Evolutionary conservation across 2,113 vertebrate genomes (phyloP).

Genomic region (Puntigrus tetrazona): DNA sequence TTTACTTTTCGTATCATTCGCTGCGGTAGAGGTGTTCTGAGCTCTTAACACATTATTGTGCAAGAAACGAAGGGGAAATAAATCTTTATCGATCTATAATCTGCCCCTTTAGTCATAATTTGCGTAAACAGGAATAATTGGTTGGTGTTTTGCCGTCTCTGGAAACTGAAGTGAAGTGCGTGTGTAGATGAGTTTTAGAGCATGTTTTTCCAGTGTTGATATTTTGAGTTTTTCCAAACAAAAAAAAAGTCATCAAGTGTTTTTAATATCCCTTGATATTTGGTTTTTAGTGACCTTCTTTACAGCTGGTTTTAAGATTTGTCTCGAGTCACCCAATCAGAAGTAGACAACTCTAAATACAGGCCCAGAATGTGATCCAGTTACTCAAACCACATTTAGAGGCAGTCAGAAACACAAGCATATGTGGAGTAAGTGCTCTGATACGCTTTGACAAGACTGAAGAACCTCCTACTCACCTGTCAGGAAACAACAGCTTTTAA

Average conservation of each 20-base stretch:
- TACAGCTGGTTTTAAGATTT: constrained; percentile 2
- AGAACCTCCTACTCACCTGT: neutral
- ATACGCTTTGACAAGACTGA: neutral
- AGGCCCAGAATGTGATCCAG: neutral
- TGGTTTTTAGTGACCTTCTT: neutral
- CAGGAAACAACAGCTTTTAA: neutral
- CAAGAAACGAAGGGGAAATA: neutral
- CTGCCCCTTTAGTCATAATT: neutral
- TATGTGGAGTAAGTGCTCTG: neutral
- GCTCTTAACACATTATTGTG: neutral
- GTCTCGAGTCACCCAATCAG: neutral
- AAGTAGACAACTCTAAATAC: neutral
- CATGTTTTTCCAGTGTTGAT: too few relatives aligned
- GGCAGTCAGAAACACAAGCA: neutral
- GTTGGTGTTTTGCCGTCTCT: neutral
- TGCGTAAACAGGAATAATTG: neutral
- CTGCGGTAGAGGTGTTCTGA: neutral
- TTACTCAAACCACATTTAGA: neutral
- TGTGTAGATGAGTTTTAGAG: neutral
- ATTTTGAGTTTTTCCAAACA: neutral
- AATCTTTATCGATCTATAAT: neutral
- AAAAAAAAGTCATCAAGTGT: neutral
- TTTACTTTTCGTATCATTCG: neutral
- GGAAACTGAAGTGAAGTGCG: neutral
- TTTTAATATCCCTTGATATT: neutral